Conservation (phyloP, 2,888 invertebrate species). For the Graphium colonna region DNA sequence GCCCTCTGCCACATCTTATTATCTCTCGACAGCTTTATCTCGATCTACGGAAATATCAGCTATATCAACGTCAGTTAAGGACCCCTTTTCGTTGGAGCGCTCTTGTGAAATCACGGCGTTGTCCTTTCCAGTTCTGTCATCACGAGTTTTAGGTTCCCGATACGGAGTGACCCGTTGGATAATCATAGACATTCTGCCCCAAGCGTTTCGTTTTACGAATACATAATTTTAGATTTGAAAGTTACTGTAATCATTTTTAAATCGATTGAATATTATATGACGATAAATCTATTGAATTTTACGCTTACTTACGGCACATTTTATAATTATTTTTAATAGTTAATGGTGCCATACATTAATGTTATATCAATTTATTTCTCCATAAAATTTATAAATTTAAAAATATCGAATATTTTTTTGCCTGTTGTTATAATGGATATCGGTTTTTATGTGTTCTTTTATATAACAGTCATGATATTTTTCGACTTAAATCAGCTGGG, state of each 20-base stretch:
- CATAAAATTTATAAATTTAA: too few relatives aligned
- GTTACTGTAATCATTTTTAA: constrained; percentile 44
- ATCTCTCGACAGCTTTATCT: constrained; percentile 40
- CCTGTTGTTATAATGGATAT: too few relatives aligned
- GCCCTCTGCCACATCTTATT: constrained; percentile 56
- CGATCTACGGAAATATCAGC: constrained; percentile 35
- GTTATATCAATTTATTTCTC: too few relatives aligned
- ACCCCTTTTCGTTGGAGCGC: constrained; percentile 32
- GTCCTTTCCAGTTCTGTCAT: constrained; percentile 50
- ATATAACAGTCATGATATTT: too few relatives aligned
- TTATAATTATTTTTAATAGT: not conserved
- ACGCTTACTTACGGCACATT: not conserved
- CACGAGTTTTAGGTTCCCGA: constrained; percentile 57
- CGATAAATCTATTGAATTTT: constrained; percentile 32
- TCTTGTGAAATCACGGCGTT: constrained; percentile 40
- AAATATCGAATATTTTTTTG: too few relatives aligned
- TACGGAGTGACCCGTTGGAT: constrained; percentile 50
- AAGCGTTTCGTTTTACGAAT: constrained; percentile 65
- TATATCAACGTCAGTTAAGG: constrained; percentile 33
- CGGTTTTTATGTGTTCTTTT: too few relatives aligned
- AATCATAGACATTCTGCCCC: constrained; percentile 65
- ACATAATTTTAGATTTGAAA: constrained; percentile 52
- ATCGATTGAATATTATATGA: constrained; percentile 39
- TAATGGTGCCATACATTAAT: too few relatives aligned
- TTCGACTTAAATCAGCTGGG: too few relatives aligned